phyloP scores from a whole-genome alignment of 53 echinoderm and acorn worm species.

The Paelopatides confundens region DNA sequence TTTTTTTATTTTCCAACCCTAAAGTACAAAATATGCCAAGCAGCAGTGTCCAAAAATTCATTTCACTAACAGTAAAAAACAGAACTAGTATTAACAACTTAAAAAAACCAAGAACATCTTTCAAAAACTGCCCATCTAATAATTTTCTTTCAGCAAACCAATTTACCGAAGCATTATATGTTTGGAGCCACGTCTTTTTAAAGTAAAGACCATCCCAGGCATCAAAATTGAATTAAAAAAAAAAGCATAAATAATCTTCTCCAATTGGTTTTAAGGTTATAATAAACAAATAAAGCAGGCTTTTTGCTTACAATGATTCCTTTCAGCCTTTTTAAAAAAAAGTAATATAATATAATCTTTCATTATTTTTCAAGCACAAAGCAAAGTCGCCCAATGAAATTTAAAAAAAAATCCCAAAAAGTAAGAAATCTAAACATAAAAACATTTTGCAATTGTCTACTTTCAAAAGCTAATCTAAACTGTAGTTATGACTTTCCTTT shows the following conservation, averaged over 20 bases:
- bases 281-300: neutral
- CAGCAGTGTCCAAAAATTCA: constrained; percentile 47
- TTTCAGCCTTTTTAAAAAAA: neutral
- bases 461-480: constrained; percentile 27
- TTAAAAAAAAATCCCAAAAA: constrained; percentile 3
- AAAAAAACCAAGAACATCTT: constrained; percentile 1
- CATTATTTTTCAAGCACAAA: constrained; percentile 40
- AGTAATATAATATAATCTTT: neutral
- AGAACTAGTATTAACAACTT: constrained; percentile 48
- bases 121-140: neutral
- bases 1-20: constrained; percentile 53
- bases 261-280: neutral
- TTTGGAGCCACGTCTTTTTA: neutral
- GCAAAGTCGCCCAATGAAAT: no score
- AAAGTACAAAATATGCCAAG: constrained; percentile 52
- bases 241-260: neutral
- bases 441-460: constrained; percentile 19
- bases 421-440: neutral
- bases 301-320: neutral
- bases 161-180: neutral
- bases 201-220: neutral
- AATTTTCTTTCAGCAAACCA: neutral
- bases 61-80: constrained; percentile 42
- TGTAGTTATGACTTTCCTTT: constrained; percentile 20
- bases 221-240: neutral